Evolutionary conservation across 2,113 vertebrate genomes (phyloP).

Genomic region (Benitochromis conjunctus): DNA sequence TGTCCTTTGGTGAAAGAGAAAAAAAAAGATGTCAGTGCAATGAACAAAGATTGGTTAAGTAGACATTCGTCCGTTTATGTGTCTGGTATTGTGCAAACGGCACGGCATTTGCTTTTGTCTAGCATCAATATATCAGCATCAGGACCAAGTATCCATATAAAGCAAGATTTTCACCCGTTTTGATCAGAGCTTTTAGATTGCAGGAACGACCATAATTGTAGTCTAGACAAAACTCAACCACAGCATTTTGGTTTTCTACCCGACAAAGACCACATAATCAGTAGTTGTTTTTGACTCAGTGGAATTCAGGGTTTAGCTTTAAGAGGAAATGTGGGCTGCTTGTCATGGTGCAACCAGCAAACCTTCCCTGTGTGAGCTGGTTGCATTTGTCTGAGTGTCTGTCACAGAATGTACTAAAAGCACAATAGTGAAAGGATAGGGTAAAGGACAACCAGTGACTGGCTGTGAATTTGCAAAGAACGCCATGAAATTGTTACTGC

Average conservation of each 20-base stretch:
- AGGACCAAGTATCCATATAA: neutral
- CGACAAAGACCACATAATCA: slow-evolving; percentile 28
- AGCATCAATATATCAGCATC: neutral
- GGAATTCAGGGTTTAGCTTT: neutral
- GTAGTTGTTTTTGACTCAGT: slow-evolving; percentile 1
- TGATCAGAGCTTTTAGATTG: slow-evolving; percentile 25
- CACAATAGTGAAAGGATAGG: neutral
- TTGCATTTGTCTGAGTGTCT: neutral
- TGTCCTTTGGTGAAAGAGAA: neutral
- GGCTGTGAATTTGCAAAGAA: neutral
- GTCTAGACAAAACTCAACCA: slow-evolving; percentile 29
- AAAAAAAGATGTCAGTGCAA: neutral
- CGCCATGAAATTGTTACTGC: neutral
- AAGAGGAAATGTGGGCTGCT: slow-evolving; percentile 17
- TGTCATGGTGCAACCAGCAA: neutral
- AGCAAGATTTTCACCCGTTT: neutral
- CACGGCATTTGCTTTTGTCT: fast-evolving
- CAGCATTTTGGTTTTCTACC: neutral
- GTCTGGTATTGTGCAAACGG: neutral
- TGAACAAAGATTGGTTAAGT: neutral
- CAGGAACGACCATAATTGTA: slow-evolving; percentile 21
- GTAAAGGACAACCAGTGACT: neutral
- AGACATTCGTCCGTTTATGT: neutral
- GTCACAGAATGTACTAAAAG: neutral
- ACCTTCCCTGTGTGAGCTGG: neutral